Evolutionary conservation across 2,797 vertebrate genomes (phyloP), one percentile per base, ranked within the genome.

Genomic region (Takifugu ocellatus): DNA sequence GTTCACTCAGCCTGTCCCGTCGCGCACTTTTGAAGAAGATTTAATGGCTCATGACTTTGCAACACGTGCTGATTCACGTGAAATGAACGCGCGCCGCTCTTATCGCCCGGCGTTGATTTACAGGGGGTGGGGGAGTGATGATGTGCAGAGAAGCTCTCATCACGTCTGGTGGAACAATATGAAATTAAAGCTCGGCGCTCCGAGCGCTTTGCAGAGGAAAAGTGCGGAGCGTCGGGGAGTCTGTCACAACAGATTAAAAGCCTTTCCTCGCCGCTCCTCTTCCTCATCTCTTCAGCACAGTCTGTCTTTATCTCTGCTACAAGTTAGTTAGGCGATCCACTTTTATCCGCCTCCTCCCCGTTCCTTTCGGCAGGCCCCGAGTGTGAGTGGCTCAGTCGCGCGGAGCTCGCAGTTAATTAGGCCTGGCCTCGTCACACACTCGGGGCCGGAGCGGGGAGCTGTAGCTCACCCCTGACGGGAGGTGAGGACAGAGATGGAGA

Each of bases 331-430:
- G 67, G 68, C 68, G 63, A 79, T 81, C 77, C 74, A 59, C 68
- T 83, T 83, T 82, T 67, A 77, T 79, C 81, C 75, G 68, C 64
- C 54, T 70, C 66, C 64, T 46, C 31, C 51, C 47, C 61, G 54
- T 63, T 17, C 33, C 69, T 68, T 72, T 79, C 83, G 77, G 79
- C 64, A 14, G 73, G 78, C 65, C 74, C 75, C 75, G 74, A 82
- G 75, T 84, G 84, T 76, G 75, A 86, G 83, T 72, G 84, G 77
- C 75, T 80, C 75, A 59, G 74, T 86, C 67, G 47, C 75, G 72
- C 76, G 67, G 74, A 80, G 81, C 78, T 88, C 87, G 83, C 73
- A 78, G 76, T 86, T 90, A 88, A 86, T 86, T 88, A 86, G 84
- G 72, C 44, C 44, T 21, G 44, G 44, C 17, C 44, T 21, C 2